These are phyloP conservation scores for Neolamprologus sp. DNA, from an alignment of 2,113 vertebrate species.

Conservation along the genomic window DNA sequence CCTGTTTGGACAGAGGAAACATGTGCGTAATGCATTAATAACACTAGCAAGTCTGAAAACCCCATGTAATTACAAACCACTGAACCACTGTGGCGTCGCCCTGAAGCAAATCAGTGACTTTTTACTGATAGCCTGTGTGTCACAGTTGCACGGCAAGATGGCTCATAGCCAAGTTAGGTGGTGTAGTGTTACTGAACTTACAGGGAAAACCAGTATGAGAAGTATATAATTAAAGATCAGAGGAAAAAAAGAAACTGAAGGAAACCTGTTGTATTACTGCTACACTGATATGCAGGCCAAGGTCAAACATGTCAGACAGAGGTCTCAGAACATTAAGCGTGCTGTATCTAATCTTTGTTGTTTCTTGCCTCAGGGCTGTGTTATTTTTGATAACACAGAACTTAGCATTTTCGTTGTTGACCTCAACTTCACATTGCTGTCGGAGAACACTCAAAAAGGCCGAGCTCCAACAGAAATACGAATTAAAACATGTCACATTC, in stretches of 20 bases:
- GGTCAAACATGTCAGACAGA: not conserved
- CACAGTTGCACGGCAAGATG: not conserved
- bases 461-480: not conserved
- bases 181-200: not conserved
- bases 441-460: not conserved
- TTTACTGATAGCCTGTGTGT: not conserved
- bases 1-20: slow-evolving; percentile 38
- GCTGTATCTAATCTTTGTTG: not conserved
- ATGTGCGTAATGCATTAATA: not conserved
- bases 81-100: not conserved
- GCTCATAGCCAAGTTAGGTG: not conserved
- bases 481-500: not conserved
- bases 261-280: not conserved
- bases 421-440: not conserved
- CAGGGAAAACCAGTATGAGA: not conserved
- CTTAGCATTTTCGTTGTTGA: not conserved
- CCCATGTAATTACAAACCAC: not conserved
- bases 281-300: not conserved
- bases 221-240: not conserved
- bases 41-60: not conserved
- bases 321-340: not conserved
- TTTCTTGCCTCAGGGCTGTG: not conserved
- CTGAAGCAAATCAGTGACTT: not conserved
- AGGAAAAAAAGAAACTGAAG: not conserved
- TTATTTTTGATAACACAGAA: not conserved